phyloP scores from a whole-genome alignment of 2,888 invertebrate species.

The Cylindroiulus punctatus region DNA sequence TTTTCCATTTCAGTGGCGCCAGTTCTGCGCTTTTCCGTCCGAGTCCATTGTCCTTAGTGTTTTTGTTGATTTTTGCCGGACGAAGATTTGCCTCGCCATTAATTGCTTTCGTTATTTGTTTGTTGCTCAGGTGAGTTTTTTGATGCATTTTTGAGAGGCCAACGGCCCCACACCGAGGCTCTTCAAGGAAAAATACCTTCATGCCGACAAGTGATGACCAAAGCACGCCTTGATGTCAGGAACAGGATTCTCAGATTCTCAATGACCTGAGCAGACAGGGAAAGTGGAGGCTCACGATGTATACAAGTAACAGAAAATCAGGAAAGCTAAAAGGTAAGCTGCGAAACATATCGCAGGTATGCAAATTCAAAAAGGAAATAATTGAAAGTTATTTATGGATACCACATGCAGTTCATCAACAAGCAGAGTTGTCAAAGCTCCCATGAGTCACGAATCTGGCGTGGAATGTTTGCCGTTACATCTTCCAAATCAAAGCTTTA shows the following conservation, averaged over 20 bases:
- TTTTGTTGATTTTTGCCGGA: background rate
- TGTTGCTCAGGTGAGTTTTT: conserved; percentile 31
- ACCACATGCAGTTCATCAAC: background rate
- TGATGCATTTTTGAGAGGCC: conserved; percentile 28
- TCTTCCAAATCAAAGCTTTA: too few species aligned
- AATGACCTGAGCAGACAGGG: background rate
- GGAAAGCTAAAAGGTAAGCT: too few species aligned
- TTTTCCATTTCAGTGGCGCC: conserved; percentile 20
- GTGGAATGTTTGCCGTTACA: background rate
- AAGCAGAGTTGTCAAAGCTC: background rate
- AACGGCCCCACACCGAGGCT: background rate
- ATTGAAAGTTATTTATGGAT: background rate
- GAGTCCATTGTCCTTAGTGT: conserved; percentile 23
- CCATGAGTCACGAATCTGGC: background rate
- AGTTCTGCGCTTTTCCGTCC: background rate
- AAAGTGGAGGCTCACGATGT: background rate
- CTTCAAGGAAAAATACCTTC: background rate
- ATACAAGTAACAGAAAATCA: background rate
- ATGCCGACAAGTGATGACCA: background rate
- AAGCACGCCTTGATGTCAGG: background rate
- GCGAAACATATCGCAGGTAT: too few species aligned
- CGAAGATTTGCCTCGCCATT: background rate
- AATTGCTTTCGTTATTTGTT: conserved; percentile 3
- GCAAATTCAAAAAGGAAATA: background rate
- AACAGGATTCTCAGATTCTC: conserved; percentile 14